A percentile compares a stretch with the other conserved stretches of the same genome.
phyloP scores from a whole-genome alignment of 2,113 vertebrate species.

The Dermatemys mawii region DNA sequence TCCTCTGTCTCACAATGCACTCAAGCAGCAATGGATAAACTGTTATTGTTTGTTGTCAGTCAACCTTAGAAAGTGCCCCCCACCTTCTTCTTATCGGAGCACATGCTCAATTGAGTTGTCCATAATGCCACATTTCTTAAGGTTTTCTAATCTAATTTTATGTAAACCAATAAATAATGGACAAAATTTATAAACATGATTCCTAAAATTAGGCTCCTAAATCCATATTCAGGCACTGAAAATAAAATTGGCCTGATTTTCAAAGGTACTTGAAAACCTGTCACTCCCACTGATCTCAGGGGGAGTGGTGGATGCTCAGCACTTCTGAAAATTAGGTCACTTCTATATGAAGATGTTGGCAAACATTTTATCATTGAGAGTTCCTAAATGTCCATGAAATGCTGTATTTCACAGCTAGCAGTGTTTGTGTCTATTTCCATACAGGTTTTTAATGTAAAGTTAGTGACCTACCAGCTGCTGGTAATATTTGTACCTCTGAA shows the following conservation, averaged over 20 bases:
- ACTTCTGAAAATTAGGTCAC: neutral
- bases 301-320: neutral
- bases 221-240: neutral
- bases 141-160: slow-evolving; percentile 2
- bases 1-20: neutral
- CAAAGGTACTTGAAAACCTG: neutral
- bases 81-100: neutral
- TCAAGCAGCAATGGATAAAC: neutral
- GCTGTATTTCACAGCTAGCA: neutral
- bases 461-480: neutral
- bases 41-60: neutral
- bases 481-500: neutral
- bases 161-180: neutral
- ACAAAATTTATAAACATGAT: neutral
- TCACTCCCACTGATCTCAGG: neutral
- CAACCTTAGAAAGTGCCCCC: neutral
- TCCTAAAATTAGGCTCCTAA: neutral
- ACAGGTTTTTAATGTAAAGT: neutral
- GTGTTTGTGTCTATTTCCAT: neutral
- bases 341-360: neutral
- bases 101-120: neutral
- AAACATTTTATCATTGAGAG: slow-evolving; percentile 14
- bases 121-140: neutral
- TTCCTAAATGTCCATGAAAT: neutral
- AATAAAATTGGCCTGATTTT: neutral